Conservation (phyloP, 30 jellyfish, hydroid and myxozoan genomes). For the Morbakka virulenta region DNA sequence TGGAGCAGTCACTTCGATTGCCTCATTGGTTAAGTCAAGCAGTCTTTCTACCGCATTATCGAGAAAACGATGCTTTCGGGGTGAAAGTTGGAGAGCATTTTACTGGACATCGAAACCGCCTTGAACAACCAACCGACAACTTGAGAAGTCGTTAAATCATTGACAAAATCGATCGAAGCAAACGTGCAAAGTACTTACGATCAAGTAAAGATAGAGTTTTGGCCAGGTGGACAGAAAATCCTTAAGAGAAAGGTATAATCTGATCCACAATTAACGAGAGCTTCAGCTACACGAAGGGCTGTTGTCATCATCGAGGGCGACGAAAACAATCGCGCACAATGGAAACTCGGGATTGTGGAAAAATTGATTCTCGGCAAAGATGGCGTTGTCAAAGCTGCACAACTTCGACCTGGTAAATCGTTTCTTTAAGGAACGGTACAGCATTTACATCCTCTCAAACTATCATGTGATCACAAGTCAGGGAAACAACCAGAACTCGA, state of each 20-base stretch:
- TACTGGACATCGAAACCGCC: conserved; percentile 20
- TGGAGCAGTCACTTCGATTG: conserved; percentile 63
- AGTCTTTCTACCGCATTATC: conserved; percentile 11
- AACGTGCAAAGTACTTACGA: conserved; percentile 17
- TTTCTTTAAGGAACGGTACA: conserved; percentile 16
- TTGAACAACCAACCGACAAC: conserved; percentile 38
- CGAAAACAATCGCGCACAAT: too few relatives aligned
- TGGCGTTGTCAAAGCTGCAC: conserved; percentile 17
- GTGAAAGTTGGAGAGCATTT: conserved; percentile 3
- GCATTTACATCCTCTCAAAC: conserved; percentile 2
- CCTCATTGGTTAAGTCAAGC: conserved; percentile 30
- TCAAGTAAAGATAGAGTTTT: conserved; percentile 16
- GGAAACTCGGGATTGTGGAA: conserved; percentile 15
- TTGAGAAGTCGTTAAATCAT: conserved; percentile 7
- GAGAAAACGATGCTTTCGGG: conserved; percentile 11
- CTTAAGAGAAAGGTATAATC: conserved; percentile 4
- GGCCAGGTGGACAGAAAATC: conserved; percentile 38
- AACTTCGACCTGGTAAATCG: conserved; percentile 5
- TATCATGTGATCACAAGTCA: too few relatives aligned
- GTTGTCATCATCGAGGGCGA: conserved; percentile 25
- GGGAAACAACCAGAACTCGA: too few relatives aligned
- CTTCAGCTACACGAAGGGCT: conserved; percentile 9
- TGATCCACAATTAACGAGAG: not conserved
- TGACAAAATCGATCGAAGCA: conserved; percentile 23
- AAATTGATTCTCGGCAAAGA: not conserved